Percentiles rank a stretch among this genome's conserved stretches.
Conservation (phyloP, 1,140 invertebrate species). For the Drosophila parvula region DNA sequence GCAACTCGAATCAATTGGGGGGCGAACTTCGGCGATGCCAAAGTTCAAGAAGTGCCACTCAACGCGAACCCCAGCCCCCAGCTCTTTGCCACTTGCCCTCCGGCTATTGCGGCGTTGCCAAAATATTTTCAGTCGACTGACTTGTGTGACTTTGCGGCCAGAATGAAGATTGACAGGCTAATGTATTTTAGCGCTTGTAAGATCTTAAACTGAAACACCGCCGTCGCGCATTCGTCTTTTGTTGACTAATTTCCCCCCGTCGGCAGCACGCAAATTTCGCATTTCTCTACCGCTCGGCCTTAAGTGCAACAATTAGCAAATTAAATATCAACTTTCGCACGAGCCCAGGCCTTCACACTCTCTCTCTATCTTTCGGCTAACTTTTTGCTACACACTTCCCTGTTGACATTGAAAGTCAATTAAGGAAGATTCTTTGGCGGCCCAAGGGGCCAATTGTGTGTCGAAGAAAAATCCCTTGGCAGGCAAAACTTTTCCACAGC, state of each 20-base stretch:
- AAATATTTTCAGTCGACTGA: conserved; percentile 69
- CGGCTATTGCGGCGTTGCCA: conserved; percentile 55
- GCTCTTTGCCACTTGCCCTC: conserved; percentile 2
- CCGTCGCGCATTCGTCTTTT: conserved; percentile 42
- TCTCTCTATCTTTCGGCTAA: conserved; percentile 17
- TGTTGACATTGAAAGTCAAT: conserved; percentile 72
- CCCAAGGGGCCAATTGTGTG: conserved; percentile 41
- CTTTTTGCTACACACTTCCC: conserved; percentile 12
- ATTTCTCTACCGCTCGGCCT: conserved; percentile 50
- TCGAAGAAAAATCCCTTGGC: background rate
- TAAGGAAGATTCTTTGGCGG: conserved; percentile 21
- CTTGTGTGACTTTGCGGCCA: conserved; percentile 16
- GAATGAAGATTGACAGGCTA: conserved; percentile 80
- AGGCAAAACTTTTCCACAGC: conserved; percentile 46
- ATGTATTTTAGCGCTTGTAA: conserved; percentile 69
- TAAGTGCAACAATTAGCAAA: conserved; percentile 79
- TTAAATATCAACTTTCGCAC: conserved; percentile 70
- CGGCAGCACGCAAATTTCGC: conserved; percentile 59
- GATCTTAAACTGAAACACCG: conserved; percentile 47
- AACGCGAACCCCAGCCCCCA: conserved; percentile 13
- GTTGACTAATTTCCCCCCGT: conserved; percentile 70
- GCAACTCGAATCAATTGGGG: conserved; percentile 70
- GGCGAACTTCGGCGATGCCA: conserved; percentile 68
- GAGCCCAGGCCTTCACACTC: conserved; percentile 5
- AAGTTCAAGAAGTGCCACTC: conserved; percentile 81